Conservation (phyloP, 2,113 vertebrate species). For the Eublepharis macularius region DNA sequence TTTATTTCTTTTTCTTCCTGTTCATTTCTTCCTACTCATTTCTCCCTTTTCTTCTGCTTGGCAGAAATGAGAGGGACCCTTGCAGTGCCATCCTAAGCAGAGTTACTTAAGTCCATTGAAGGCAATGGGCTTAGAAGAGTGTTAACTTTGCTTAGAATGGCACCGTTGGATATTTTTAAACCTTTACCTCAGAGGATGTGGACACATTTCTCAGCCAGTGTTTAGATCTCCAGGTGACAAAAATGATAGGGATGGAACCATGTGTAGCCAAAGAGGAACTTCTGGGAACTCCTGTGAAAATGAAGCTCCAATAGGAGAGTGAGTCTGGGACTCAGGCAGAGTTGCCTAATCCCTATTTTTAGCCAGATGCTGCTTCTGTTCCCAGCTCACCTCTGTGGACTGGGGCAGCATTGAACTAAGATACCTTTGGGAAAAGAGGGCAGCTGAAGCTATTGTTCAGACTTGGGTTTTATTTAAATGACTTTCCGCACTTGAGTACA, state of each 20-base stretch:
- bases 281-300: background rate
- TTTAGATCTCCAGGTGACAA: slow-evolving; percentile 5
- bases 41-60: background rate
- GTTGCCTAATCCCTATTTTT: slow-evolving; percentile 4
- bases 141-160: too few relatives aligned
- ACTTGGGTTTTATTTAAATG: slow-evolving; percentile 11
- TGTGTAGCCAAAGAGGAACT: background rate
- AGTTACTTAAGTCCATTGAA: too few relatives aligned
- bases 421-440: background rate
- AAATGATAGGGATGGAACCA: background rate
- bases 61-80: background rate
- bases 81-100: too few relatives aligned
- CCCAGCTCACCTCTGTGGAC: slow-evolving; percentile 26
- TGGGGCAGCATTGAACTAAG: background rate
- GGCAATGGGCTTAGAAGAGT: too few relatives aligned
- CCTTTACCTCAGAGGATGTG: background rate
- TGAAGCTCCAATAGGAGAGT: background rate
- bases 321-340: background rate
- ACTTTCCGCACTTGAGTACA: background rate
- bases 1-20: background rate
- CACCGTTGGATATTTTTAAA: background rate
- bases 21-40: background rate
- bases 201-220: background rate
- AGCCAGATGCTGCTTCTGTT: background rate
- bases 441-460: slow-evolving; percentile 10